Evolutionary conservation across 1,140 invertebrate species (phyloP).

Genomic region (Dreissena polymorpha): DNA sequence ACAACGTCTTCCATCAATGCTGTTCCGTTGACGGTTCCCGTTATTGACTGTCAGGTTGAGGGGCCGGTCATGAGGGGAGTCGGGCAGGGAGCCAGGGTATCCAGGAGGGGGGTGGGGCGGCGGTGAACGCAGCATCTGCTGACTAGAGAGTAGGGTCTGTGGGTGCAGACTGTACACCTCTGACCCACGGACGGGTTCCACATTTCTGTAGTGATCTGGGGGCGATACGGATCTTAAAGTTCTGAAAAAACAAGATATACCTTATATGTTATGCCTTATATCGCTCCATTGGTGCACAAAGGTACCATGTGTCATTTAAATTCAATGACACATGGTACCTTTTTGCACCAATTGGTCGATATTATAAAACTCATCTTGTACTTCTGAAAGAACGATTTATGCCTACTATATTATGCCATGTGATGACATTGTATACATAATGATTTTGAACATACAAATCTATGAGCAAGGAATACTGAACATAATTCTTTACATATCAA

Average conservation of each 20-base stretch:
- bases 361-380: too few species aligned
- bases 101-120: constrained; percentile 51
- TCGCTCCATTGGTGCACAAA: too few species aligned
- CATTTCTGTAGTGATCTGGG: constrained; percentile 61
- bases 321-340: too few species aligned
- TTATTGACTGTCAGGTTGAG: constrained; percentile 73
- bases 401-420: too few species aligned
- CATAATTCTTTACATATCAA: too few species aligned
- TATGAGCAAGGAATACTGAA: too few species aligned
- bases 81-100: constrained; percentile 40
- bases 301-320: too few species aligned
- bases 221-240: constrained; percentile 60
- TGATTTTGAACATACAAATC: too few species aligned
- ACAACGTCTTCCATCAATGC: not conserved
- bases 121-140: constrained; percentile 45
- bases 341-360: too few species aligned
- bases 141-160: constrained; percentile 39
- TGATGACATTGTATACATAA: too few species aligned
- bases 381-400: too few species aligned
- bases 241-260: constrained; percentile 39
- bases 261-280: too few species aligned
- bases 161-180: constrained; percentile 34
- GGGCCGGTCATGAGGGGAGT: constrained; percentile 69
- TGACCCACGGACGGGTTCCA: not conserved
- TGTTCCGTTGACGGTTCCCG: constrained; percentile 39